Percentiles rank a stretch among this genome's conserved stretches.
phyloP scores from a whole-genome alignment of 2,888 invertebrate genomes.

The Lasioglossum marginatum region DNA sequence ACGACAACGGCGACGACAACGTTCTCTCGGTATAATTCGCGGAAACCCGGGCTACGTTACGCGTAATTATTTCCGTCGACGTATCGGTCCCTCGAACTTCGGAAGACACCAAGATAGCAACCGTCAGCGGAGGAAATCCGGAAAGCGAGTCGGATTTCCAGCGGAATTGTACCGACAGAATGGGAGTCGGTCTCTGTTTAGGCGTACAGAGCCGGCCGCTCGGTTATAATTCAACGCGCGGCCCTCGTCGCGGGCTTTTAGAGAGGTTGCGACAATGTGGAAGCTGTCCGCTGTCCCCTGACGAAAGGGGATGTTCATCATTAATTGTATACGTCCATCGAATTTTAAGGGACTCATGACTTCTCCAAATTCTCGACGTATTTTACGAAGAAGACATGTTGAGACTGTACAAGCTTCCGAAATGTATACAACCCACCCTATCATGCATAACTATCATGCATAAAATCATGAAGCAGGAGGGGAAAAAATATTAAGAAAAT shows the following conservation, averaged over 20 bases:
- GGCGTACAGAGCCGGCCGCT: not conserved
- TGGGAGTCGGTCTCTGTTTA: not conserved
- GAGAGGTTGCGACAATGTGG: not conserved
- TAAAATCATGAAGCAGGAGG: not conserved
- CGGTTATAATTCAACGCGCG: not conserved
- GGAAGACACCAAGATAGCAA: slow-evolving; percentile 29
- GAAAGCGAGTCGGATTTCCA: slow-evolving; percentile 37
- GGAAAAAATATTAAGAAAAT: not conserved
- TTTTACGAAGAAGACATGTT: too few relatives aligned
- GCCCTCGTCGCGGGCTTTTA: not conserved
- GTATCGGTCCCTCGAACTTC: slow-evolving; percentile 30
- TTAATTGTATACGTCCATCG: too few relatives aligned
- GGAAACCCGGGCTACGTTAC: slow-evolving; percentile 28
- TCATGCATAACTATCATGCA: not conserved
- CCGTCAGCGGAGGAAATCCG: slow-evolving; percentile 13
- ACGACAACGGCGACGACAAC: not conserved
- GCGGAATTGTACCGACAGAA: slow-evolving; percentile 23
- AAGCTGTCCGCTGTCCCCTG: not conserved
- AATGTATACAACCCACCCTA: not conserved
- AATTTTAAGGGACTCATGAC: too few relatives aligned
- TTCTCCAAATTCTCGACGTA: too few relatives aligned
- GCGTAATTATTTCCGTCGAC: slow-evolving; percentile 54
- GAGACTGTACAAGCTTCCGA: not conserved
- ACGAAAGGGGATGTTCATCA: not conserved
- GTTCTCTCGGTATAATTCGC: slow-evolving; percentile 34